Evolutionary conservation across 2,888 invertebrate species (phyloP).

Genomic region (Yponomeuta malinellus): DNA sequence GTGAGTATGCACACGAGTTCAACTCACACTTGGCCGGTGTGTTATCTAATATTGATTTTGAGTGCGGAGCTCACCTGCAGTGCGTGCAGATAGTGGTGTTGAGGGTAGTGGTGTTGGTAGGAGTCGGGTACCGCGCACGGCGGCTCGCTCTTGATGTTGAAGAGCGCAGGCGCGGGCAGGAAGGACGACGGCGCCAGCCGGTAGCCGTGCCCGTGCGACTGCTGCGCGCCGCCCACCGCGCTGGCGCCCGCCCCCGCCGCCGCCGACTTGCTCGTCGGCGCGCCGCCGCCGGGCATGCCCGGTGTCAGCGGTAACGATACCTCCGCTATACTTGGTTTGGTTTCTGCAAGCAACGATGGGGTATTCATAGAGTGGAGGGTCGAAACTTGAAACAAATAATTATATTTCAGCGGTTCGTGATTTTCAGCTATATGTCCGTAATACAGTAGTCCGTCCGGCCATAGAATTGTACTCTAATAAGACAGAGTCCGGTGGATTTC

Average conservation of each 20-base stretch:
- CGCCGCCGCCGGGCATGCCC: conserved; percentile 2
- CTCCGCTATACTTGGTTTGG: conserved; percentile 63
- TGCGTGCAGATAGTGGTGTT: conserved; percentile 75
- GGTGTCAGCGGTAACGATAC: conserved; percentile 49
- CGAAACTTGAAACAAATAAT: conserved; percentile 4
- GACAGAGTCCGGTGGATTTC: too few relatives aligned
- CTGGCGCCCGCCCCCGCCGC: conserved; percentile 26
- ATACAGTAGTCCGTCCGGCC: too few relatives aligned
- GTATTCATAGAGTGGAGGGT: not conserved
- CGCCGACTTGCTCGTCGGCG: not conserved
- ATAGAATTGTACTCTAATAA: too few relatives aligned
- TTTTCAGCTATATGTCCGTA: not conserved
- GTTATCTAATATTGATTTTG: not conserved
- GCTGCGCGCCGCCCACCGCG: conserved; percentile 23
- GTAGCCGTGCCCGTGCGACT: conserved; percentile 67
- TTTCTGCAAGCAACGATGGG: conserved; percentile 36
- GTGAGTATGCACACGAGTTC: too few relatives aligned
- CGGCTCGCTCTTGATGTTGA: conserved; percentile 70
- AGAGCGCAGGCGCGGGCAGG: conserved; percentile 49
- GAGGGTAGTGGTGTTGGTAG: conserved; percentile 56
- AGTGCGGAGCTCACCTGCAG: conserved; percentile 44
- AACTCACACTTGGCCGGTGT: too few relatives aligned
- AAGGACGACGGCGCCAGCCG: conserved; percentile 34
- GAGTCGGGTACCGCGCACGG: conserved; percentile 32
- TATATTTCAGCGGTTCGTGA: conserved; percentile 4